Evolutionary conservation across 2,797 vertebrate genomes (phyloP), one percentile per base, ranked within the genome.

Genomic region (Eulemur rubriventer): DNA sequence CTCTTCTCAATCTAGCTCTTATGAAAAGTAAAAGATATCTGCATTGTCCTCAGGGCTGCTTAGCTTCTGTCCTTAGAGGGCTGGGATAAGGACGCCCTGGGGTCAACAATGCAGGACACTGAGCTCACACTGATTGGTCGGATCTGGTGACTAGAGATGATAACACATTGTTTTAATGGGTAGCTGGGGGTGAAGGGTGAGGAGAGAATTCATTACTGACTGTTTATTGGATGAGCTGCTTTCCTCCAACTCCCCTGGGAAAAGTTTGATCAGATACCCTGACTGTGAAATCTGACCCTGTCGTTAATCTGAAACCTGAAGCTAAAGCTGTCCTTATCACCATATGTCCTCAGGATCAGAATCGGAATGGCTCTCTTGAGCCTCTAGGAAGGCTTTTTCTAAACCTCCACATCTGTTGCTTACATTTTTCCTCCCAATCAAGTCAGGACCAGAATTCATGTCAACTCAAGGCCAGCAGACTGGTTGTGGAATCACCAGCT

Each of bases 271-370:
- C 95, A 95, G 93, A 96, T 87, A 84, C 6, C 67, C 63, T 61
- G 28, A 70, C 78, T 86, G 26, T 91, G 91, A 95, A 97, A 97
- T n/a, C 50, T 18, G 46, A 95, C 43, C 90, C 84, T 50, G 59
- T 18, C 78, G 93, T 96, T 93, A 57, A 94, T 83, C 87, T 82
- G 96, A 95, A 95, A 90, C 50, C 57, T 16, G 16, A 95, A 76
- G 90, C 87, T 20, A 52, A 85, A 4, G 41, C 89, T 46, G 6
- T 41, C 12, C 63, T 80, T 79, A 72, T 76, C 52, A 0, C 78
- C 94, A 88, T 70, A 89, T 67, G 91, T 75, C 93, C 72, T 79
- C 57, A 59, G 20, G 82, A 83, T 73, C 41, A 55, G 30, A 90
- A 63, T 85, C 93, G 55, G 46, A 83, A 69, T 1, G 14, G 46